Evolutionary conservation across 2,888 invertebrate species (phyloP).

Genomic region (Mimachlamys varia): DNA sequence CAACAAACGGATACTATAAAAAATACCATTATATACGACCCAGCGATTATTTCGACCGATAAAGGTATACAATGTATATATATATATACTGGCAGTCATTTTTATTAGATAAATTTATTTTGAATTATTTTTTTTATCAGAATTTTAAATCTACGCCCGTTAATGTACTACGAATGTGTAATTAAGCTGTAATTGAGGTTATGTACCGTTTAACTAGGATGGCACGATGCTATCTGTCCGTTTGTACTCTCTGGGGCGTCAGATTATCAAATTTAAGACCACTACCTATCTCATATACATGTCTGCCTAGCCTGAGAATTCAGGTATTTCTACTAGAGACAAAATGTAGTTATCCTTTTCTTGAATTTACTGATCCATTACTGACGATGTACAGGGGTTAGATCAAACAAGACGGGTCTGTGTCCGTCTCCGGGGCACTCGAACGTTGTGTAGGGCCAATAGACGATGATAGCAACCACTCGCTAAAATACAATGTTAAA

Average conservation of each 20-base stretch:
- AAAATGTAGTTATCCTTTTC: slow-evolving; percentile 21
- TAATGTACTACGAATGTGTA: background rate
- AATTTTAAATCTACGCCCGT: background rate
- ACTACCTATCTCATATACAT: background rate
- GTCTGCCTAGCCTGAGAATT: background rate
- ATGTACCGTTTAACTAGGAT: background rate
- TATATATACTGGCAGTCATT: background rate
- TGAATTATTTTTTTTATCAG: slow-evolving; percentile 8
- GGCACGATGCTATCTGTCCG: background rate
- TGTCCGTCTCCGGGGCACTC: background rate
- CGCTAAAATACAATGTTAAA: slow-evolving; percentile 23
- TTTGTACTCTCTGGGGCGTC: background rate
- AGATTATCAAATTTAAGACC: background rate
- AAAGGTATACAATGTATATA: background rate
- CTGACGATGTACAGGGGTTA: background rate
- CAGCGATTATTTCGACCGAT: background rate
- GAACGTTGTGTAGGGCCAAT: background rate
- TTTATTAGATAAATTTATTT: background rate
- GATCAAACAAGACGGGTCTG: background rate
- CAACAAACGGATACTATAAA: background rate
- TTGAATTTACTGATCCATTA: background rate
- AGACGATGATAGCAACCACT: background rate
- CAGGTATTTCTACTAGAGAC: background rate
- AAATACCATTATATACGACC: background rate
- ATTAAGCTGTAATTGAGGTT: background rate